Conservation (phyloP, 2,888 invertebrate genomes). For the Eustalomyia histrio region DNA sequence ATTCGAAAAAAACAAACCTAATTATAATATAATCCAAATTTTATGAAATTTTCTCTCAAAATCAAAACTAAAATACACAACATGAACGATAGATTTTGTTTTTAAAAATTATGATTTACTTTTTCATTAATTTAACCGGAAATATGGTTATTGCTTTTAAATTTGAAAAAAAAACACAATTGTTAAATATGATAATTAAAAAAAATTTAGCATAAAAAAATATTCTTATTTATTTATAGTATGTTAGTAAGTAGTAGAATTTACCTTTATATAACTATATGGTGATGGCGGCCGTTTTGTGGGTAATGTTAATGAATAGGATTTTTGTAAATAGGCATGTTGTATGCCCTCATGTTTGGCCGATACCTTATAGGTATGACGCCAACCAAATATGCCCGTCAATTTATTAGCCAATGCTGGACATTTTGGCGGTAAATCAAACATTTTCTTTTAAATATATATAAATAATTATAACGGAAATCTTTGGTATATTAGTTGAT, state of each 20-base stretch:
- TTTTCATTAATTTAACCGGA: slow-evolving; percentile 33
- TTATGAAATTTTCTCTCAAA: too few relatives aligned
- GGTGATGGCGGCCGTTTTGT: slow-evolving; percentile 75
- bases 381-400: slow-evolving; percentile 88
- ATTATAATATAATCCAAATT: too few relatives aligned
- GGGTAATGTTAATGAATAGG: slow-evolving; percentile 79
- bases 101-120: not conserved
- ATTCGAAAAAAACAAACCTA: too few relatives aligned
- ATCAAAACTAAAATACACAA: too few relatives aligned
- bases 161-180: slow-evolving; percentile 1
- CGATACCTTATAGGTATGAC: slow-evolving; percentile 89
- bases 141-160: slow-evolving; percentile 47
- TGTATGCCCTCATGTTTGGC: slow-evolving; percentile 85
- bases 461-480: too few relatives aligned
- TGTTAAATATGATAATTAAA: not conserved
- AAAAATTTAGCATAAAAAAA: not conserved
- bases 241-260: too few relatives aligned
- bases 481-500: slow-evolving; percentile 46
- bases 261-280: slow-evolving; percentile 76
- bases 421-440: slow-evolving; percentile 85
- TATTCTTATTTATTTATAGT: not conserved
- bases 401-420: slow-evolving; percentile 89
- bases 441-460: slow-evolving; percentile 80
- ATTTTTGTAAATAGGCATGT: slow-evolving; percentile 78
- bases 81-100: too few relatives aligned